Conservation (phyloP, 2,888 invertebrate species). For the Macrosoma leucophasiata region DNA sequence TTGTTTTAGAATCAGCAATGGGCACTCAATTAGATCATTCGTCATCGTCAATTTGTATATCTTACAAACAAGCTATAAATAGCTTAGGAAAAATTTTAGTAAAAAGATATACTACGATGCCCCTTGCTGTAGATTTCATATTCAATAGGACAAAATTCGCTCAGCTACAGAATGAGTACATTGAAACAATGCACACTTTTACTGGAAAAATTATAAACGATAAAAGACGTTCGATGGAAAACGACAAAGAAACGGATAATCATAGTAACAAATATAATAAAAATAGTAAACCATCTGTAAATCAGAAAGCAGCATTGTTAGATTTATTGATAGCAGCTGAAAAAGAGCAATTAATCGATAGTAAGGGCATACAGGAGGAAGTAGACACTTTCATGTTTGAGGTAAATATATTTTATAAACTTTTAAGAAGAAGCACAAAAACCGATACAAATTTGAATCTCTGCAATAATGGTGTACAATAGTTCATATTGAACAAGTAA, state of each 20-base stretch:
- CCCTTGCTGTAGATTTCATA: constrained; percentile 70
- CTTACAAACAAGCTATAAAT: constrained; percentile 76
- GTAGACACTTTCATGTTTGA: constrained; percentile 80
- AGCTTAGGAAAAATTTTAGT: constrained; percentile 53
- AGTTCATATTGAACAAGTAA: too few relatives aligned
- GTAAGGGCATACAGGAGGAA: constrained; percentile 72
- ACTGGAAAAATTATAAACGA: constrained; percentile 33
- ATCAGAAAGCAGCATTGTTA: constrained; percentile 67
- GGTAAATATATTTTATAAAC: constrained; percentile 37
- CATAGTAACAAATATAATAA: constrained; percentile 31
- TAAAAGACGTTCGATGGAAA: constrained; percentile 17
- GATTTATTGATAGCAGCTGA: constrained; percentile 68
- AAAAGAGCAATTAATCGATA: constrained; percentile 57
- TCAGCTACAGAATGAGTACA: constrained; percentile 50
- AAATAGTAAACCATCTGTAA: too few relatives aligned
- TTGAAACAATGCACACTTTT: constrained; percentile 52
- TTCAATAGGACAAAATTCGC: constrained; percentile 72
- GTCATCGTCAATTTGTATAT: constrained; percentile 42
- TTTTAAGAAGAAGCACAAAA: too few relatives aligned
- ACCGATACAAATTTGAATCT: too few relatives aligned
- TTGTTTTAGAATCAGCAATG: constrained; percentile 78
- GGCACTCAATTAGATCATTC: constrained; percentile 76
- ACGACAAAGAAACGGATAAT: constrained; percentile 25
- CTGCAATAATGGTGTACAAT: too few relatives aligned
- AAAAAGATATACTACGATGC: constrained; percentile 65